These are phyloP conservation scores for Pogoniulus pusillus DNA, from an alignment of 2,797 vertebrate species.

Conservation along the genomic window DNA sequence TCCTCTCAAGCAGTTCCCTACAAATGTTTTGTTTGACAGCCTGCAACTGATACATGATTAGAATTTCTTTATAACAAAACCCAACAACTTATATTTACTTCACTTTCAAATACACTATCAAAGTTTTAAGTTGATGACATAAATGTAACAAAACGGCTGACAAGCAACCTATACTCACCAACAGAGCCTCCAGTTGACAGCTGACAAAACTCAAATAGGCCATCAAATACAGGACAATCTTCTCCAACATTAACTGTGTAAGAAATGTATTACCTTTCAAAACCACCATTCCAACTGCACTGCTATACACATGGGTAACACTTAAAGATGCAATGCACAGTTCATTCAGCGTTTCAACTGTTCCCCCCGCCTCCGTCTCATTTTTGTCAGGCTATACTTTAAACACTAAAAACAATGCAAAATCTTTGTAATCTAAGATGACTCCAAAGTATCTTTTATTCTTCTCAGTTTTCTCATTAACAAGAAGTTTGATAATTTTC, in stretches of 20 bases:
- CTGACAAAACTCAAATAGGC: slow-evolving; percentile 93
- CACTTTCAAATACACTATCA: neutral
- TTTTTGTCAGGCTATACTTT: neutral
- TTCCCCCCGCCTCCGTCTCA: accelerated
- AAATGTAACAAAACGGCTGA: neutral
- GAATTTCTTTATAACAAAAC: neutral
- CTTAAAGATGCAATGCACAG: neutral
- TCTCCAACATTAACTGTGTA: slow-evolving; percentile 91
- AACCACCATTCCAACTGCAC: too few species aligned
- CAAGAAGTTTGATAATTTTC: neutral
- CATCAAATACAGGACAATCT: slow-evolving; percentile 95
- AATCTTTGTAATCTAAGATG: neutral
- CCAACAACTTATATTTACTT: neutral
- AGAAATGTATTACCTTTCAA: slow-evolving; percentile 4
- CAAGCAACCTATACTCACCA: slow-evolving; percentile 75
- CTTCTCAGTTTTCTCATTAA: neutral
- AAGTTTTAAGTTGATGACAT: neutral
- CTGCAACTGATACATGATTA: neutral
- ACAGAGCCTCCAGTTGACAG: slow-evolving; percentile 91
- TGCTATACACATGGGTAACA: neutral
- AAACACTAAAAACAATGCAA: neutral
- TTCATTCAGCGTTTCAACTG: neutral
- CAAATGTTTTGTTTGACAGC: neutral
- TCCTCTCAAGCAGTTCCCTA: too few species aligned
- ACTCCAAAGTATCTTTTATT: neutral